Base-by-base conservation (phyloP, 2,113 vertebrate genomes). In the Jaculus jaculus region DNA sequence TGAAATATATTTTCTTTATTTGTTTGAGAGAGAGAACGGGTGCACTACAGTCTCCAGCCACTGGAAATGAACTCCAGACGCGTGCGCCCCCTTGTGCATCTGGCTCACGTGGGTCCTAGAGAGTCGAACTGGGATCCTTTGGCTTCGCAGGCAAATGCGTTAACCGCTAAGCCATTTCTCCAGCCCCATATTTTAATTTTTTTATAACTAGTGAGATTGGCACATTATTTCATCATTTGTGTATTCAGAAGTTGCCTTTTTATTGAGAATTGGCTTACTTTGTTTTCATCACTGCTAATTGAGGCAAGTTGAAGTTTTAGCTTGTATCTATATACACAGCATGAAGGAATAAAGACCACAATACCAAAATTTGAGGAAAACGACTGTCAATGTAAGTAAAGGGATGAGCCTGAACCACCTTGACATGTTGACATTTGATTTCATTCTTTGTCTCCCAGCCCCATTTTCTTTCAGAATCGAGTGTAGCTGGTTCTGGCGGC, bases 401-500 rank as follows among this genome's bases (percentile, higher is more conserved):
- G 28, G 26, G 74, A 34, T 0, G 1, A 23, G 5, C 12, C 61
- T n/a, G 5, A 34, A 32, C 7, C 30, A 54, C 73, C 61, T n/a
- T 51, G n/a, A 51, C 63, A 20, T 78, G 51, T 66, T 60, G 20
- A 65, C n/a, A 73, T 75, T 73, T 80, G 7, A 77, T 85, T 84
- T 80, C 26, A 26, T 34, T 54, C 0, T 89, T 24, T 58, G 15
- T 79, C 8, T 11, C 7, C 1, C 0, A 0, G 7, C 2, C 0
- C 42, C 24, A 2, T 88, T 26, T 72, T 34, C 47, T 72, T 18
- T n/a, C 37, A 34, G 78, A 24, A 58, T 84, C 11, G 71, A 61
- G 30, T 32, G 42, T 47, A 61, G 23, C 63, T 51, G 51, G 51
- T 51, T 12, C 7, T 51, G 51, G 51, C 12, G 51, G 51, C 51